Evolutionary conservation across 2,797 vertebrate species (phyloP), one percentile per base, ranked within the genome.

Genomic region (Poliocrania exsul): DNA sequence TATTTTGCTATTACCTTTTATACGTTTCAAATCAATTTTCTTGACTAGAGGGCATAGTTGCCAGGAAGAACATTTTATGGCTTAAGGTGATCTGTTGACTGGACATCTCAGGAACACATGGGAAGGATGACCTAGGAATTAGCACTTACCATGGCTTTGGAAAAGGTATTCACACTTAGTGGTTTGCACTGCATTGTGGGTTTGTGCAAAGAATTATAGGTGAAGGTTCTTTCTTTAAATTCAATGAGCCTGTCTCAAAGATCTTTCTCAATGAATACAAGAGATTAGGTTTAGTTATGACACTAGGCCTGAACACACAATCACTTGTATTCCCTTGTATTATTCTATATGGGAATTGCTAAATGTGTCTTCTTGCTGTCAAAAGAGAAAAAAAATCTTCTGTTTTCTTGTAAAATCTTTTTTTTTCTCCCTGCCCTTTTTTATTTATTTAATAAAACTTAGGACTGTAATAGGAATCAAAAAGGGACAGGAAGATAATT

Each of bases 381-480:
- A 86, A 67, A 69, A 89, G 16, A 53, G 5, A 56, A 84, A 53
- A 15, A 35, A n/a, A 3, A 13, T 7, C 2, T 7, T 60, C 47
- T 87, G 3, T 53, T 87, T 92, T 46, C 19, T 61, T 57, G 9
- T 40, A 50, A 92, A 79, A 56, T 5, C 5, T 14, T 49, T 56
- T 16, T 10, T 10, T 2, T 5, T 0, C 6, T n/a, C 3, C 3
- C 5, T 2, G 0, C 2, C 5, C 7, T 6, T 28, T 12, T 33
- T 47, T 11, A 1, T 23, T 16, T 38, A 8, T 64, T 65, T 6
- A 31, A 33, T 38, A 37, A n/a, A 44, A 35, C 51, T 73, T 67
- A 7, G 3, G 16, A 3, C 37, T 83, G 2, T 40, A 51, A 62
- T 14, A 67, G 9, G 13, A 83, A 62, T 53, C 19, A 7, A 54